A percentile compares a stretch with the other conserved stretches of the same genome.
phyloP scores from a whole-genome alignment of 1,140 invertebrate genomes.

The Hyles euphorbiae region DNA sequence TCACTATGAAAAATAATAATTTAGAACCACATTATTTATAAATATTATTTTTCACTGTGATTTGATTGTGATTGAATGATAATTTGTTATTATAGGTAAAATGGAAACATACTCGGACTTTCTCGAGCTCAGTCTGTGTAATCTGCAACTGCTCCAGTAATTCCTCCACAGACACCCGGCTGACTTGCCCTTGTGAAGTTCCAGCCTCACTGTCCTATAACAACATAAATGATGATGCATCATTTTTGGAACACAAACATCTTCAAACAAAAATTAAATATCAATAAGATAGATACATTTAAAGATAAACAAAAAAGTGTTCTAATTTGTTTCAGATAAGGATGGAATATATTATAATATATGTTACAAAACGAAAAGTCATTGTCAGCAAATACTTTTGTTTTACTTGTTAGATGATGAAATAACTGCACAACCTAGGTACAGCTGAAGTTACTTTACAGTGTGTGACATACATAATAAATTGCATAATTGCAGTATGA shows the following conservation, averaged over 20 bases:
- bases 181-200: conserved; percentile 71
- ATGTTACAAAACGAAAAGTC: too few relatives aligned
- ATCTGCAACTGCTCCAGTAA: conserved; percentile 86
- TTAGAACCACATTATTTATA: background rate
- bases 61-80: background rate
- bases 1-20: conserved; percentile 3
- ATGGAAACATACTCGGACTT: conserved; percentile 82
- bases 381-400: too few relatives aligned
- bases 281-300: too few relatives aligned
- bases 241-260: background rate
- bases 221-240: background rate
- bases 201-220: conserved; percentile 78
- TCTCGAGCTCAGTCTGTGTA: conserved; percentile 88
- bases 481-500: too few relatives aligned
- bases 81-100: too few relatives aligned
- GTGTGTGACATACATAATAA: too few relatives aligned
- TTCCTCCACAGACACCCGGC: conserved; percentile 84
- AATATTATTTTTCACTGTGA: conserved; percentile 18
- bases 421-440: too few relatives aligned
- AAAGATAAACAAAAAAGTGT: too few relatives aligned
- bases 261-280: background rate
- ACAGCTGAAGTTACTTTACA: too few relatives aligned
- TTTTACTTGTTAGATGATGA: too few relatives aligned
- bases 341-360: too few relatives aligned
- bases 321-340: too few relatives aligned